Evolutionary conservation across 2,888 invertebrate genomes (phyloP).

Genomic region (Dyspetes luteomarginatus): DNA sequence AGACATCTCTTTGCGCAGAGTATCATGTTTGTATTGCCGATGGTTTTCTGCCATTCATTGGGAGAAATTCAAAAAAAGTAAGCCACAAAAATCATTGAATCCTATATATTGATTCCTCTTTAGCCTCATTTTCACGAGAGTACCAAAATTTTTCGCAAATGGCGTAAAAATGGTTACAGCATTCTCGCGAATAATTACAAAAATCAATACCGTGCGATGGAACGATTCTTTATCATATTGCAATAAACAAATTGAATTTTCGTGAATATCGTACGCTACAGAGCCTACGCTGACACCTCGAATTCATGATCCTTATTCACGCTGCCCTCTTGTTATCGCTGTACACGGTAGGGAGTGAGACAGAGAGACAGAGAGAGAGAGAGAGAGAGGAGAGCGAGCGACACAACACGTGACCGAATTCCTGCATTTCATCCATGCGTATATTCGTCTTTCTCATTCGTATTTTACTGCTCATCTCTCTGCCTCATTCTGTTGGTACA

Average conservation of each 20-base stretch:
- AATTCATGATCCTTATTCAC: background rate
- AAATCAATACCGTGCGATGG: background rate
- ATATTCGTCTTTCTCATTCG: background rate
- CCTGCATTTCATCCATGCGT: constrained; percentile 26
- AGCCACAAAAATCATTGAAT: background rate
- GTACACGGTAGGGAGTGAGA: too few species aligned
- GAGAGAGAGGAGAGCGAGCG: background rate
- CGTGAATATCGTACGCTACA: background rate
- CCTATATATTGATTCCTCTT: too few species aligned
- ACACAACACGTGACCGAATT: background rate
- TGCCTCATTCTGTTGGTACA: background rate
- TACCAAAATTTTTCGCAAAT: too few species aligned
- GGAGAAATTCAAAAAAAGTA: background rate
- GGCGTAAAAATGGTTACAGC: background rate
- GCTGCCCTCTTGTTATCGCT: constrained; percentile 7
- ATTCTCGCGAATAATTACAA: constrained; percentile 12
- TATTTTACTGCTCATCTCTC: constrained; percentile 37
- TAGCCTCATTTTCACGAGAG: too few species aligned
- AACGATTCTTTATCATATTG: background rate
- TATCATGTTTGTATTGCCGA: background rate
- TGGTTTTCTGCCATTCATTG: constrained; percentile 23
- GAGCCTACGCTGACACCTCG: background rate
- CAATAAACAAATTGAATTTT: constrained; percentile 1
- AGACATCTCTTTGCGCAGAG: background rate
- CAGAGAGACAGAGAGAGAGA: too few species aligned